phyloP scores from a whole-genome alignment of 2,888 invertebrate species.

The Epinotia bilunana region DNA sequence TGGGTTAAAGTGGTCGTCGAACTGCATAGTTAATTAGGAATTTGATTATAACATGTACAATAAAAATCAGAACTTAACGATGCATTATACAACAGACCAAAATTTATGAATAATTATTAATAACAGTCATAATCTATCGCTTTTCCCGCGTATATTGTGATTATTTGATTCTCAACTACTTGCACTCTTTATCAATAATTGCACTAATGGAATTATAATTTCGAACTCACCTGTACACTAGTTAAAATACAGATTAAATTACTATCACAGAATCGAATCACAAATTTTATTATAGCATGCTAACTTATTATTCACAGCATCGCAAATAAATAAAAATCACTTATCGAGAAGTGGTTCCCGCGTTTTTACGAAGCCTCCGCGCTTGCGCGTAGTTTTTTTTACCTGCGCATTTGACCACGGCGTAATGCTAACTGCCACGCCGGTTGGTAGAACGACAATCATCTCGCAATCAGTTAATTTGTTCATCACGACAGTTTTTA shows the following conservation, averaged over 20 bases:
- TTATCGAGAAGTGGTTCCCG: slow-evolving; percentile 56
- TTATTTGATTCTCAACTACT: background rate
- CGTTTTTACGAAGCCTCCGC: slow-evolving; percentile 53
- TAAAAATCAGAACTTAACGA: background rate
- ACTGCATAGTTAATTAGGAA: background rate
- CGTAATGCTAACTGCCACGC: slow-evolving; percentile 65
- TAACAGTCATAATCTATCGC: too few species aligned
- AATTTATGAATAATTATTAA: too few species aligned
- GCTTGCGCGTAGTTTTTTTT: slow-evolving; percentile 67
- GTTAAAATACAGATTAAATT: background rate
- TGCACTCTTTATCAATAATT: background rate
- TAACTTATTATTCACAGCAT: slow-evolving; percentile 3
- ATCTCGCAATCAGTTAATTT: slow-evolving; percentile 62
- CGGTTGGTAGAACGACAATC: slow-evolving; percentile 53
- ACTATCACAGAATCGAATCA: slow-evolving; percentile 6
- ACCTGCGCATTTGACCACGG: slow-evolving; percentile 70
- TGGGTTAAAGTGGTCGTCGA: too few species aligned
- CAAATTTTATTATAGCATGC: too few species aligned
- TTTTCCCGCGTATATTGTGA: too few species aligned
- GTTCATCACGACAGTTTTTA: slow-evolving; percentile 56
- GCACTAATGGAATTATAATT: background rate
- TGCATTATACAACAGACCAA: background rate
- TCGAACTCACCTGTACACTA: background rate
- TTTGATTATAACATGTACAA: background rate
- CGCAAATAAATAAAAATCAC: background rate